Base-by-base conservation (phyloP, 2,888 invertebrate species). In the Drosophila dives region DNA sequence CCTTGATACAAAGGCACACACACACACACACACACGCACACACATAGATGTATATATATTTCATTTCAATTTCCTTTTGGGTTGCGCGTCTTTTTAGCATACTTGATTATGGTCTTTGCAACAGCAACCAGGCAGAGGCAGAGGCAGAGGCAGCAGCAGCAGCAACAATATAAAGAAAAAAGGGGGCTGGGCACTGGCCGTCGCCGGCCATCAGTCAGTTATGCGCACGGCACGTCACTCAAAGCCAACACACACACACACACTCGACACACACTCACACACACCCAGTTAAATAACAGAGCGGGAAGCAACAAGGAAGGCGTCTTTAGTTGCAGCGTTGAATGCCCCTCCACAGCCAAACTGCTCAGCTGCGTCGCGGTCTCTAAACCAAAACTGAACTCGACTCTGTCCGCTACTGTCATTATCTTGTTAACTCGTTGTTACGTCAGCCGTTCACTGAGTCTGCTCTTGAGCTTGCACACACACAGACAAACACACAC, bases 41-140 rank as follows among this genome's bases (percentile, higher is more conserved):
- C 49, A 29, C 54, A 64, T 42, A 10, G 15, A 62, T 59, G 65
- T 86, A 79, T 59, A 86, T 90, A 83, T 90, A 86, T 90, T 89
- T 86, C 87, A 89, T 89, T 90, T 89, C 90, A 90, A 87, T 87
- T 87, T 87, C 90, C 89, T 90, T 90, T 86, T 86, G 58, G 89
- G 83, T 72, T 82, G 85, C 89, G 87, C 86, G 89, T 84, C 86
- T 87, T 87, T 86, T 87, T 87, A 90, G 90, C 90, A 87, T 87
- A 87, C 86, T 87, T 87, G 86, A 87, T 87, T 86, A 86, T 86
- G 86, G 86, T 81, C 90, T 90, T 89, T 83, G 87, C 81, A 11
- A 32, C 68, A 72, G 54, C 64, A 49, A 49, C 63, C 15, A 20
- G 26, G 26, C 15, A 53, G 34, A 5, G 40, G 50, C 56, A 26